Base-by-base conservation (phyloP, 2,113 vertebrate species). In the Oreochromis niloticus region DNA sequence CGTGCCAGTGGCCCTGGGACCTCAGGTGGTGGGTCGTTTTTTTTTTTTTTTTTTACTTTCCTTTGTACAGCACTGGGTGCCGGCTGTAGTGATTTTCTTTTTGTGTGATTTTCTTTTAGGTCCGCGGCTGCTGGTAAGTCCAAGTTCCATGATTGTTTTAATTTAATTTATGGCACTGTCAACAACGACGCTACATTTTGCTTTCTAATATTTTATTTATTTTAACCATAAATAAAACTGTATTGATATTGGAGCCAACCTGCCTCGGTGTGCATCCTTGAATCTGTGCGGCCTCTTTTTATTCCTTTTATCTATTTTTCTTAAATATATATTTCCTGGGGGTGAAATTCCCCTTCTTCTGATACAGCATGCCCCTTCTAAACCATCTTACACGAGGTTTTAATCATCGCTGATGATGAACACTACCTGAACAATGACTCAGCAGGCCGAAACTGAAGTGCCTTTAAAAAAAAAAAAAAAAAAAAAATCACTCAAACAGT, bases 101-200 rank as follows among this genome's bases (percentile, higher is more conserved):
- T 54, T 54, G 52, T 22, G 52, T 54, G 52, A 2, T 10, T 54
- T 54, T 6, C 52, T n/a, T n/a, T 54, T 54, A 19, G 5, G 3
- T 54, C 9, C 52, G n/a, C 5, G 1, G 5, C 19, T 54, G 52
- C 19, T 54, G 52, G 3, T 54, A 54, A 54, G 52, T 54, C 52
- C 50, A 52, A 9, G 17, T 52, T 5, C 50, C 52, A 11, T 11
- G 52, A 0, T 6, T 54, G 52, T 24, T 56, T 0, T 0, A 56
- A 56, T 56, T 0, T 0, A 56, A 56, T 56, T 56, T 0, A 7
- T n/a, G 54, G 24, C 54, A 13, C 54, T 56, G 54, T 13, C 54
- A 56, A 56, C 54, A 12, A 55, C 1, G 3, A 4, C 3, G n/a
- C n/a, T 55, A 55, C 54, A 0, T 55, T 55, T 55, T 24, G 54